Conservation (phyloP, 2,888 invertebrate genomes). For the Pachydiplax longipennis region DNA sequence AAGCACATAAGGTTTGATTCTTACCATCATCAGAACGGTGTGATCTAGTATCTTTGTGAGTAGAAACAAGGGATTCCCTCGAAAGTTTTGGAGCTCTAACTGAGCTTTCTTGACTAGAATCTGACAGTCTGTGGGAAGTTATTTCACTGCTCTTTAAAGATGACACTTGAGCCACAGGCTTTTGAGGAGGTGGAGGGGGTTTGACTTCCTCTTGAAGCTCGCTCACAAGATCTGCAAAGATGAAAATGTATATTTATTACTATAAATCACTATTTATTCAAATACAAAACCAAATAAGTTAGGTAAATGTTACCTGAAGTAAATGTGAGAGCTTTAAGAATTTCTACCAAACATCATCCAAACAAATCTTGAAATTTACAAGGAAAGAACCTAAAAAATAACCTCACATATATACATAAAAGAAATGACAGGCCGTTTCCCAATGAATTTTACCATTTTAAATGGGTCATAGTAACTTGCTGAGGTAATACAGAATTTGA, state of each 20-base stretch:
- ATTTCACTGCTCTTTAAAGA: neutral
- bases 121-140: neutral
- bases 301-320: too few relatives aligned
- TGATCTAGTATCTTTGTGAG: neutral
- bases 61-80: neutral
- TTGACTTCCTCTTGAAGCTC: constrained; percentile 31
- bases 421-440: too few relatives aligned
- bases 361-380: too few relatives aligned
- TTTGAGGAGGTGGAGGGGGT: constrained; percentile 31
- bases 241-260: neutral
- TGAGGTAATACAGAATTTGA: too few relatives aligned
- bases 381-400: too few relatives aligned
- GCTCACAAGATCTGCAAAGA: constrained; percentile 10
- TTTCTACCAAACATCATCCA: too few relatives aligned
- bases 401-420: too few relatives aligned
- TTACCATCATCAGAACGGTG: neutral
- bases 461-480: too few relatives aligned
- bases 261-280: neutral
- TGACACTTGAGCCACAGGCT: neutral
- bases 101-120: neutral
- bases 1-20: neutral
- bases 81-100: neutral
- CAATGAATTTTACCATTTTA: too few relatives aligned
- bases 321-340: too few relatives aligned
- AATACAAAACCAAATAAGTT: too few relatives aligned